Percentiles rank a stretch among this genome's conserved stretches.
Conservation (phyloP, 2,113 vertebrate genomes). For the human (Homo sapiens) region GRCh38 chr7:129101001-129101500, state of each 20-base stretch:
- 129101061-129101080: neutral
- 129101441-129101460: neutral
- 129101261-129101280: neutral
- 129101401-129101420: neutral
- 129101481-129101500: neutral
- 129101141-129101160: neutral
- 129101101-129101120: neutral
- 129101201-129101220: neutral
- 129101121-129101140: neutral
- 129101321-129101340: neutral
- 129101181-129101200: neutral
- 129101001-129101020: neutral
- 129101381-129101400: neutral
- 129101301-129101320: neutral
- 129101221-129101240: neutral
- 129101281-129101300: conserved; percentile 21
- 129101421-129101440: neutral
- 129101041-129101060: neutral
- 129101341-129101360: neutral
- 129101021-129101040: neutral
- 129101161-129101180: neutral
- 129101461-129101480: neutral
- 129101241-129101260: neutral
- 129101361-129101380: neutral
- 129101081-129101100: neutral